These are phyloP conservation scores for Idaea straminata DNA, from an alignment of 2,888 invertebrate genomes.

Conservation along the genomic window DNA sequence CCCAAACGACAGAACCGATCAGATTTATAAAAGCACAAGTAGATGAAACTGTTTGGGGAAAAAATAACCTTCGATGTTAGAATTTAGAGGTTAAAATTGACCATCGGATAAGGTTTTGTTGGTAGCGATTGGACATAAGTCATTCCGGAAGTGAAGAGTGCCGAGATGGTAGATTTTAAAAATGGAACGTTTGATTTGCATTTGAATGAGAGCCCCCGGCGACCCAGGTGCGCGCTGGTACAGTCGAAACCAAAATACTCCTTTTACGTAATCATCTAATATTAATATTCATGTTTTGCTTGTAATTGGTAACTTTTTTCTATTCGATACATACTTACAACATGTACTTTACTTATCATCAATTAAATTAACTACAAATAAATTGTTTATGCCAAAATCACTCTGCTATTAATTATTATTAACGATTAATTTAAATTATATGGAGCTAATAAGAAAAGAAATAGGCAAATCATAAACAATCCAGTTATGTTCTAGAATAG, in stretches of 20 bases:
- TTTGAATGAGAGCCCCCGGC: slow-evolving; percentile 79
- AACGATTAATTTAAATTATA: too few relatives aligned
- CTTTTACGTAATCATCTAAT: slow-evolving; percentile 38
- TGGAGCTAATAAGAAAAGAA: too few relatives aligned
- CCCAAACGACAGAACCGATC: slow-evolving; percentile 63
- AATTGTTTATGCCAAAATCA: too few relatives aligned
- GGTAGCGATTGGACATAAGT: slow-evolving; percentile 71
- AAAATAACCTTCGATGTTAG: background rate
- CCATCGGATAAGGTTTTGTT: slow-evolving; percentile 37
- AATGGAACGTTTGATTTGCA: slow-evolving; percentile 81
- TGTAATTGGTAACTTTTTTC: slow-evolving; percentile 52
- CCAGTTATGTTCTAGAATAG: too few relatives aligned
- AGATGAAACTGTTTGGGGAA: background rate
- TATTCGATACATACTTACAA: background rate
- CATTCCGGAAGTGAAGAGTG: slow-evolving; percentile 75
- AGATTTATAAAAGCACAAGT: slow-evolving; percentile 42
- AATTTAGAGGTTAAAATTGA: slow-evolving; percentile 27
- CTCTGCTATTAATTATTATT: too few relatives aligned
- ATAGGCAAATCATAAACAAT: too few relatives aligned
- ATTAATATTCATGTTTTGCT: slow-evolving; percentile 65
- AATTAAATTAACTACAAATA: too few relatives aligned
- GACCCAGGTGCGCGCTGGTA: slow-evolving; percentile 76
- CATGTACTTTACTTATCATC: too few relatives aligned
- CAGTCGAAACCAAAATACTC: slow-evolving; percentile 63
- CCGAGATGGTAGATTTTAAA: slow-evolving; percentile 80